phyloP scores from a whole-genome alignment of 1,140 invertebrate genomes.

The Aphis craccivora region DNA sequence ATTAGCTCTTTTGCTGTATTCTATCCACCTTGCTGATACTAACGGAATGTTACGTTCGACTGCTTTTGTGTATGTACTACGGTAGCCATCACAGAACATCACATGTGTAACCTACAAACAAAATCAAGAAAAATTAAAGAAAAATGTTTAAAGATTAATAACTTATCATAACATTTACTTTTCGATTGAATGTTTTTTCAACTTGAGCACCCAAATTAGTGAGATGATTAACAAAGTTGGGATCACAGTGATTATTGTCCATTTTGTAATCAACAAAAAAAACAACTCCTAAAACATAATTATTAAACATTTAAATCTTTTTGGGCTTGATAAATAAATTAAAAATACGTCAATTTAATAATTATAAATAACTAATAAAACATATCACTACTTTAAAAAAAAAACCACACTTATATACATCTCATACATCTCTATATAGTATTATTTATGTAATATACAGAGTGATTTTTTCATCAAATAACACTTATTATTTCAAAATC shows the following conservation, averaged over 20 bases:
- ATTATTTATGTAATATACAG: no score
- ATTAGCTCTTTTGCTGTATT: not conserved
- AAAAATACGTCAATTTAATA: not conserved
- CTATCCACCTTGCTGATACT: conserved; percentile 29
- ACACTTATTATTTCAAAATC: no score
- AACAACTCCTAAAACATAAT: conserved; percentile 18
- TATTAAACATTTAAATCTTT: not conserved
- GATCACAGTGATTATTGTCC: not conserved
- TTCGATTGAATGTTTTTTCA: conserved; percentile 34
- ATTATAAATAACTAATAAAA: not conserved
- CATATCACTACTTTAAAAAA: not conserved
- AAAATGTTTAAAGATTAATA: not conserved
- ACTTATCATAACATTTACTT: not conserved
- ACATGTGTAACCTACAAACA: conserved; percentile 35
- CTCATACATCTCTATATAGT: no score
- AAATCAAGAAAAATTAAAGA: not conserved
- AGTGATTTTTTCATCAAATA: no score
- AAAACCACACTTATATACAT: not conserved
- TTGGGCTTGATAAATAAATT: not conserved
- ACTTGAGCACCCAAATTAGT: conserved; percentile 14
- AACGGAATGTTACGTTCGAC: conserved; percentile 26
- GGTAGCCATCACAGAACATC: conserved; percentile 11
- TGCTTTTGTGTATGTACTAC: conserved; percentile 15
- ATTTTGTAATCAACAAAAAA: conserved; percentile 47
- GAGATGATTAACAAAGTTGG: not conserved